A percentile compares a stretch with the other conserved stretches of the same genome.
These are phyloP conservation scores for Limnephilus auricula DNA, from an alignment of 2,888 invertebrate species.

Conservation along the genomic window DNA sequence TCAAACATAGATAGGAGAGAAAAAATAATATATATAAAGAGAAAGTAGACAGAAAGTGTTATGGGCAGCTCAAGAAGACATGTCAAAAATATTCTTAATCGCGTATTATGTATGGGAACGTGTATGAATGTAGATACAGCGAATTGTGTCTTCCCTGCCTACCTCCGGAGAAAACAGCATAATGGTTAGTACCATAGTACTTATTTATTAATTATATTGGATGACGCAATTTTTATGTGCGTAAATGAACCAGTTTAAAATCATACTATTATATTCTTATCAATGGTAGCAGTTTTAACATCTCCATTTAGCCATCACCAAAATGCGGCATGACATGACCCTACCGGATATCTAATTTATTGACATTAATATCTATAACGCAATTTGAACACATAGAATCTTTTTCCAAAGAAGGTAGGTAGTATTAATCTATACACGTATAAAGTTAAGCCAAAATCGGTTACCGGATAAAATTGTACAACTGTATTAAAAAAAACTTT, in stretches of 20 bases:
- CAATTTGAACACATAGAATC: background rate
- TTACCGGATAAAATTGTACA: background rate
- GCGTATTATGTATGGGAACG: too few species aligned
- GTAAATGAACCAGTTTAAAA: background rate
- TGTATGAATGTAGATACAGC: too few species aligned
- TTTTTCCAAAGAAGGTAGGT: background rate
- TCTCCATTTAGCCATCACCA: background rate
- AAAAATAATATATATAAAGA: too few species aligned
- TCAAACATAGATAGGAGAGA: too few species aligned
- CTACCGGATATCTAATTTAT: background rate
- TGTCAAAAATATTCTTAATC: too few species aligned
- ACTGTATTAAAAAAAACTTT: background rate
- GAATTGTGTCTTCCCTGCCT: background rate
- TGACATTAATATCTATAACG: too few species aligned
- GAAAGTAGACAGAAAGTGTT: too few species aligned
- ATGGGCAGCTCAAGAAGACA: too few species aligned
- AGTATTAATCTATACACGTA: background rate
- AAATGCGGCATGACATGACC: background rate
- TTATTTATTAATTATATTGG: background rate
- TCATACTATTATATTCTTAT: background rate
- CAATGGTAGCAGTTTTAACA: background rate
- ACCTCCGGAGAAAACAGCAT: background rate
- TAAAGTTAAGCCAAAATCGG: background rate
- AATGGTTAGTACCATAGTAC: background rate
- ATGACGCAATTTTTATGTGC: background rate